Base-by-base conservation (phyloP, 2,797 vertebrate genomes). In the Dallia pectoralis region DNA sequence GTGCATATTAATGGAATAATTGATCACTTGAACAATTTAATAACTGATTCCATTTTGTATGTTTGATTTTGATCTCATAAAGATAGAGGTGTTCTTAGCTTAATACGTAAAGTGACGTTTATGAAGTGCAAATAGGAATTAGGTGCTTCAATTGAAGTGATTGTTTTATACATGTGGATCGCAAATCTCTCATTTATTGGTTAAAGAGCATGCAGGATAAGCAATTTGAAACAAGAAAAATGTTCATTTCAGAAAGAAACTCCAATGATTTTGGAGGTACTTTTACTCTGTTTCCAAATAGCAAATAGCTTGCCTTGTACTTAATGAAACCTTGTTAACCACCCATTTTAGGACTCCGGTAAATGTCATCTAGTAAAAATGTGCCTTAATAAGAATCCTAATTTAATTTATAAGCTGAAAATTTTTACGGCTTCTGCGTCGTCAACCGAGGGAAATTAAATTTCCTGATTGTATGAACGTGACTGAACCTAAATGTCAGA, bases 361-460 rank as follows among this genome's bases (percentile, higher is more conserved):
- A 87, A 92, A 91, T 89, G 84, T 89, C 87, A 90, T 78, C 85
- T 75, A 77, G 74, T 77, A 79, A 83, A 82, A 90, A 87, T 85
- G 79, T 84, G 77, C 85, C 85, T 85, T 79, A 78, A 82, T 67
- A 69, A 85, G 81, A 83, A 85, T 84, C 82, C 84, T 84, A 85
- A 88, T 91, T 89, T 88, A 88, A 91, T 92, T 91, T 87, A 72
- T 83, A 89, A 78, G 73, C 63, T 85, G 81, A 82, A 79, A 75
- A 87, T 81, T 80, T 77, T 67, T 74, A 76, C 80, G 74, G 73
- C 72, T 36, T 79, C 72, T 30, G 66, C 76, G 77, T 73, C 76
- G 77, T 73, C 73, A 44, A 73, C 80, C 80, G 66, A 73, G 73
- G 72, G 73, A 79, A 51, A 81, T 68, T 69, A 84, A 78, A 85